Evolutionary conservation across 2,113 vertebrate genomes (phyloP).

Genomic region (Leptodactylus fuscus): DNA sequence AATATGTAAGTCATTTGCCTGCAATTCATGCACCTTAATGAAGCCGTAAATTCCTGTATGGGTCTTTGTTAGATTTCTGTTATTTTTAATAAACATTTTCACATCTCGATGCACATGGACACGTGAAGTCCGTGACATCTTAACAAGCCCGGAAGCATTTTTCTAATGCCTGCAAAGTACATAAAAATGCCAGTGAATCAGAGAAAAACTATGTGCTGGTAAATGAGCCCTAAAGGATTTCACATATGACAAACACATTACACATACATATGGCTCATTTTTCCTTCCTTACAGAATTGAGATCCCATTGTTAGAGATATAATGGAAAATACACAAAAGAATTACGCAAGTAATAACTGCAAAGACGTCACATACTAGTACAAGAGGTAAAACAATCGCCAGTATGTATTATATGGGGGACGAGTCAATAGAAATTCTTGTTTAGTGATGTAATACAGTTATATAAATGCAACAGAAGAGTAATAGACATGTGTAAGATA

Average conservation of each 20-base stretch:
- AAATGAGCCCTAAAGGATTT: constrained; percentile 4
- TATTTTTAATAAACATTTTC: neutral
- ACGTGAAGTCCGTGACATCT: neutral
- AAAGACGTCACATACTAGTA: neutral
- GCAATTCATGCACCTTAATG: no score
- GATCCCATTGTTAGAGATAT: neutral
- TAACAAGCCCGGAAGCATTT: neutral
- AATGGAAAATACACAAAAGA: neutral
- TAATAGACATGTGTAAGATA: neutral
- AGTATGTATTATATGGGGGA: neutral
- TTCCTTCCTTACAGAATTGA: neutral
- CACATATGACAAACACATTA: constrained; percentile 25
- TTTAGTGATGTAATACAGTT: neutral
- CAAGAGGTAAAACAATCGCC: neutral
- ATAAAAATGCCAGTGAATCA: constrained; percentile 14
- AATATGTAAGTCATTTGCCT: no score
- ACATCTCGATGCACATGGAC: neutral
- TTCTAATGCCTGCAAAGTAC: neutral
- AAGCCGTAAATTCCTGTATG: no score
- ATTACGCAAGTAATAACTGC: neutral
- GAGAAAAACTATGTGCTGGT: neutral
- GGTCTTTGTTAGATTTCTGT: no score
- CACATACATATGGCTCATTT: neutral
- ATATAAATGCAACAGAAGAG: neutral
- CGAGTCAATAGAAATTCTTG: neutral